Base-by-base conservation (phyloP, 1,140 invertebrate genomes). In the Bombus waltoni region DNA sequence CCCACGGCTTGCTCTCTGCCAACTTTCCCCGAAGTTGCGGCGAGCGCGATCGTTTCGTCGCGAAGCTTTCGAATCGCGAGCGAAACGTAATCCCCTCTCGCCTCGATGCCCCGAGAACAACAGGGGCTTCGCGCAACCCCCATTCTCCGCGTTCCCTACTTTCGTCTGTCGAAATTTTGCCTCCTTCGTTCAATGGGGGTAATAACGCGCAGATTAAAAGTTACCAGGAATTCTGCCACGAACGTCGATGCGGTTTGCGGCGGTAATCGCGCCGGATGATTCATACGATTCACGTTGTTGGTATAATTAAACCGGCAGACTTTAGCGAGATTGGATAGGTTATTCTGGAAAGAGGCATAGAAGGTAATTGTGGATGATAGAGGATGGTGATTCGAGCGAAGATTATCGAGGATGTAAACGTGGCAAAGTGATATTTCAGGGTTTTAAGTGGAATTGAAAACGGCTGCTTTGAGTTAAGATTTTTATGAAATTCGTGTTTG, bases 1-100 rank as follows among this genome's bases (percentile, higher is more conserved):
- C 85, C 76, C 87, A 80, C 85, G 86, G 86, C 81, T 89, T 89
- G 76, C 84, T 83, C 80, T 75, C 75, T 11, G 84, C n/a, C 32
- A 89, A 89, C 84, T 89, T 87, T 83, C 62, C 62, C 38, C 8
- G 22, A 38, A 87, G 68, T 87, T 87, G 44, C 65, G 28, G 57
- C 35, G 53, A 25, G 38, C 65, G 74, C 81, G 85, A 86, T 86
- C 85, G 81, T 72, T 83, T 77, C 81, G 81, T 82, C 84, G 80
- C 53, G 44, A 53, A 76, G 75, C 84, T 85, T 85, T 75, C 72
- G 81, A 83, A 72, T 59, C 68, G 81, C 81, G 81, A 83, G 74
- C 66, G 47, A 66, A 78, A 74, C 76, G 74, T 83, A 83, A 87
- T 87, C 81, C 40, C 81, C 66, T 77, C 78, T 77, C 44, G 38